Evolutionary conservation across 1,140 invertebrate genomes (phyloP).

Genomic region (Neelides sp.): DNA sequence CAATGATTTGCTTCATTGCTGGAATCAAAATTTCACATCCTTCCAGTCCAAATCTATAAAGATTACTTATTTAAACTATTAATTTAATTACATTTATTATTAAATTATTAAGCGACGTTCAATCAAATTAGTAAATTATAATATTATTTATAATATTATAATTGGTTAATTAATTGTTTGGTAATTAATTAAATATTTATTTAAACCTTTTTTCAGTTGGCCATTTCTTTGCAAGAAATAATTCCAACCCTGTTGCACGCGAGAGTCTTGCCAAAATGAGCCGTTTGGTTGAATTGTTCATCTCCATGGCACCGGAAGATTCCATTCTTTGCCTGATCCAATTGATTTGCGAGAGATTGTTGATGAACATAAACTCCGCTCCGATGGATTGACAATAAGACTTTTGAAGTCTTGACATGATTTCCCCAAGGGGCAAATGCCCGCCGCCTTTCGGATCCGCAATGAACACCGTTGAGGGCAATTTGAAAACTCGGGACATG

Average conservation of each 20-base stretch:
- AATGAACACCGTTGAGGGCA: constrained; percentile 96
- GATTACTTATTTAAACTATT: background rate
- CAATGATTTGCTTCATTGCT: constrained; percentile 96
- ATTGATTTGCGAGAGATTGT: constrained; percentile 94
- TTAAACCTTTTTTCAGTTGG: constrained; percentile 77
- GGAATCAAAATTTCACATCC: constrained; percentile 98
- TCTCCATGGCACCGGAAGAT: constrained; percentile 79
- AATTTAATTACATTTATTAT: too few species aligned
- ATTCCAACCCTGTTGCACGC: constrained; percentile 69
- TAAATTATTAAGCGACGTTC: too few species aligned
- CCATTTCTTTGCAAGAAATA: constrained; percentile 73
- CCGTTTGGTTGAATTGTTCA: constrained; percentile 80
- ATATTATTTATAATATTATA: too few species aligned
- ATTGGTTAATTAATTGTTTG: too few species aligned
- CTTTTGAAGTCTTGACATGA: constrained; percentile 77
- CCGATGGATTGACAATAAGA: constrained; percentile 84
- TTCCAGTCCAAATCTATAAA: constrained; percentile 73
- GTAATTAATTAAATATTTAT: background rate
- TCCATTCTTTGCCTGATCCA: constrained; percentile 97
- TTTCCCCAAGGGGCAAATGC: constrained; percentile 79
- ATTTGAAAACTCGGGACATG: constrained; percentile 89
- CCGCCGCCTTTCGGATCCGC: constrained; percentile 82
- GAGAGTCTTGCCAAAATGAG: constrained; percentile 86
- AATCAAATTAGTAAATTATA: too few species aligned
- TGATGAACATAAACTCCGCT: constrained; percentile 99